phyloP scores from a whole-genome alignment of 2,888 invertebrate species.

The Axea sp. region DNA sequence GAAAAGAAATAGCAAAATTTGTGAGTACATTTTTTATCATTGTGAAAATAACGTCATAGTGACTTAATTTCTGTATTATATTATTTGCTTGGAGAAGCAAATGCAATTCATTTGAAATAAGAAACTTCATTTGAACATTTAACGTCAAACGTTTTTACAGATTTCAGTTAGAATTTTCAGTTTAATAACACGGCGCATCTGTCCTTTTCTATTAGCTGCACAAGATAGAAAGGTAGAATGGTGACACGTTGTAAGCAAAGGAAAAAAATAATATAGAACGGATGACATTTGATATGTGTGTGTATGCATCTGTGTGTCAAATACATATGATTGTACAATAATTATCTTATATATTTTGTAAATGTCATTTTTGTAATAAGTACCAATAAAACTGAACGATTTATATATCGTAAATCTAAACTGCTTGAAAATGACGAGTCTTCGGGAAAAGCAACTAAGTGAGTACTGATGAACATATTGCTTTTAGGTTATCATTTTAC shows the following conservation, averaged over 20 bases:
- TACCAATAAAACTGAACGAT: background rate
- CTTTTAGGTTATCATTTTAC: slow-evolving; percentile 38
- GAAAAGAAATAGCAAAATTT: too few species aligned
- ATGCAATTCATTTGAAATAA: too few species aligned
- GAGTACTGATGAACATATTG: slow-evolving; percentile 70
- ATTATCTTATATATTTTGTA: slow-evolving; percentile 15
- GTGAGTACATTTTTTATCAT: too few species aligned
- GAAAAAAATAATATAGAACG: background rate
- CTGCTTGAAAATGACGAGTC: slow-evolving; percentile 82
- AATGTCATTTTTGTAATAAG: slow-evolving; percentile 26
- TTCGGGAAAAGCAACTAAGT: slow-evolving; percentile 88
- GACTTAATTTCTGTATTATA: too few species aligned
- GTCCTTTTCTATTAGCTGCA: too few species aligned
- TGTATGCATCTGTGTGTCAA: slow-evolving; percentile 13
- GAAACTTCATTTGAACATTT: too few species aligned
- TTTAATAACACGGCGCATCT: too few species aligned
- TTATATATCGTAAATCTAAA: slow-evolving; percentile 12
- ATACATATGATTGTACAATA: slow-evolving; percentile 15
- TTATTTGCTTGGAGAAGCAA: too few species aligned
- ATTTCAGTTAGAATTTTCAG: too few species aligned
- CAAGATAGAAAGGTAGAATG: slow-evolving; percentile 2
- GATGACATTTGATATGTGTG: slow-evolving; percentile 12
- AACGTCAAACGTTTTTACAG: too few species aligned
- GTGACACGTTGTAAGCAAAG: slow-evolving; percentile 28
- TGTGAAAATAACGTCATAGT: too few species aligned